Conservation (phyloP, 2,113 vertebrate species). For the Cromileptes altivelis region DNA sequence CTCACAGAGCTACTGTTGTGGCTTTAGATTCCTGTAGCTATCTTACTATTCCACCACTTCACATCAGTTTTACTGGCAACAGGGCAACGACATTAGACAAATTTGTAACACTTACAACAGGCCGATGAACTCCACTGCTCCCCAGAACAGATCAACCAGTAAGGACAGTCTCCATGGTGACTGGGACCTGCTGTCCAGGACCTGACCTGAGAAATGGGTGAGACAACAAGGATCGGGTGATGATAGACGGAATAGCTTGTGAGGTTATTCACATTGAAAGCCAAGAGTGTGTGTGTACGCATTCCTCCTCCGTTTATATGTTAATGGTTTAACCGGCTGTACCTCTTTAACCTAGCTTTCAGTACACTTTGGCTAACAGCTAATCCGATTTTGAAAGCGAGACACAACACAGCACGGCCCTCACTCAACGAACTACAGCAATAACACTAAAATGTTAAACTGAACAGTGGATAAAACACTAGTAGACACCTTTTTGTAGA, state of each 20-base stretch:
- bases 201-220: conserved; percentile 87
- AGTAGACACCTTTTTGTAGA: accelerated
- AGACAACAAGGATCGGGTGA: not conserved
- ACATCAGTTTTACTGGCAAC: not conserved
- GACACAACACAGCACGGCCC: not conserved
- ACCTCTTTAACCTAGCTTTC: not conserved
- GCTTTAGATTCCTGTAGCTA: not conserved
- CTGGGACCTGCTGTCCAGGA: conserved; percentile 90
- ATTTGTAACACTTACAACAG: conserved; percentile 89
- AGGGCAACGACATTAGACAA: not conserved
- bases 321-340: not conserved
- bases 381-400: not conserved
- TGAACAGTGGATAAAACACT: not conserved
- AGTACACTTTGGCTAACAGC: not conserved
- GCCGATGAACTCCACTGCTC: conserved; percentile 92
- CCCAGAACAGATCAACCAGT: conserved; percentile 94
- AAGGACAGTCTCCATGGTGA: conserved; percentile 94
- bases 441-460: not conserved
- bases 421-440: too few species aligned
- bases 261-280: not conserved
- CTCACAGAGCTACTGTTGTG: not conserved
- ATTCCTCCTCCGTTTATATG: not conserved
- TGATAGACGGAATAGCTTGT: too few species aligned
- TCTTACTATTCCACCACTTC: not conserved
- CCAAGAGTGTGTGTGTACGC: not conserved